Evolutionary conservation across 2,888 invertebrate genomes (phyloP), one percentile per base, ranked within the genome.

Genomic region (Nephrocerus scutellatus): DNA sequence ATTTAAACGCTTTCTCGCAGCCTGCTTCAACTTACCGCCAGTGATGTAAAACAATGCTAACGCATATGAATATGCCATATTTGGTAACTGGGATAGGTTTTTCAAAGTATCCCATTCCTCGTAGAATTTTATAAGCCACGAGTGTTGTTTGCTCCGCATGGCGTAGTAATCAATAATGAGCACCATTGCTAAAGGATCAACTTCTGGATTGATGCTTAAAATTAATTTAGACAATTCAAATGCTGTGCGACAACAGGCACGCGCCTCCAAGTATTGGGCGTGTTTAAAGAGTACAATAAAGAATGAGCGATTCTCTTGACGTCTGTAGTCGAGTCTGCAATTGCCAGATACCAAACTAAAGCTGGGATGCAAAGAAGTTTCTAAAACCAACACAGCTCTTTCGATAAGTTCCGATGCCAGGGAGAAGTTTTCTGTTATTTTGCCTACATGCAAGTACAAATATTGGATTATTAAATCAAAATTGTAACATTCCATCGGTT

Each of bases 201-300:
- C 74, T 10, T 79, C 78, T 1, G 84, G 83, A 63, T 86, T 84
- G 33, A 87, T 66, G 10, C 79, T 80, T 38, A 89, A 70, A n/a
- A 91, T 69, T 29, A 90, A 66, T 68, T 91, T 91, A 60, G 84
- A 83, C 50, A 88, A 77, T 66, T 92, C 90, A 49, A 91, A 71
- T n/a, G 90, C 84, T 3, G 91, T 90, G 46, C 88, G 74, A 56
- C 83, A 81, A 63, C 88, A 89, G 5, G 88, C 86, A 46, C 84
- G 73, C 43, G 81, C 80, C 19, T 85, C 84, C 38, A 89, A 75
- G 59, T 82, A 84, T 39, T 75, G 73, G 44, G 89, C 71, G 62
- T 89, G 87, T 56, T 84, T 84, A 62, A 89, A 89, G 16, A 91
- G 65, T 0, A 86, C 80, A 39, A 90, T 75, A 59, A 79, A 90